Evolutionary conservation across 2,888 invertebrate genomes (phyloP).

Genomic region (Spialia ferax): DNA sequence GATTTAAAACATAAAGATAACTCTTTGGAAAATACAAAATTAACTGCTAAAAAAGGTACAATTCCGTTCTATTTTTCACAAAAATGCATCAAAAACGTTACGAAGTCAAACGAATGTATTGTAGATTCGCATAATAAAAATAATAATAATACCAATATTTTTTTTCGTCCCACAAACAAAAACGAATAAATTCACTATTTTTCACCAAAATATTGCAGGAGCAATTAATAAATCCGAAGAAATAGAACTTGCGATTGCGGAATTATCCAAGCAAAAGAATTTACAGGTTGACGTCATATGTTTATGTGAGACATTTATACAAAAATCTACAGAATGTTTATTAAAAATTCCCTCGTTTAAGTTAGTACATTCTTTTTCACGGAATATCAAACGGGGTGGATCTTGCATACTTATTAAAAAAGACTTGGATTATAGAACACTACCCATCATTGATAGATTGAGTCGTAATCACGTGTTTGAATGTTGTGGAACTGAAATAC

Average conservation of each 20-base stretch:
- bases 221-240: slow-evolving; percentile 11
- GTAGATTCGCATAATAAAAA: neutral
- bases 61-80: slow-evolving; percentile 4
- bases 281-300: neutral
- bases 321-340: neutral
- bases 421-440: neutral
- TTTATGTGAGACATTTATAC: slow-evolving; percentile 2
- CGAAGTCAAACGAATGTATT: neutral
- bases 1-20: neutral
- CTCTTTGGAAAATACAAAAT: neutral
- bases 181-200: neutral
- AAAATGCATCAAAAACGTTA: neutral
- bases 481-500: slow-evolving; percentile 10
- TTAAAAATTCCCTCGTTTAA: neutral
- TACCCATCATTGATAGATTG: neutral
- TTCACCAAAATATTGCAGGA: slow-evolving; percentile 9
- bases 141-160: neutral
- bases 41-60: neutral
- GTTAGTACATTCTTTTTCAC: neutral
- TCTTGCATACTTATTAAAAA: neutral
- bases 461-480: neutral
- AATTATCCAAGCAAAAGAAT: neutral
- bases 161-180: neutral
- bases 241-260: neutral
- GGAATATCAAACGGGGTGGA: neutral